Conservation (phyloP, 2,888 invertebrate genomes). For the Terebella lapidaria region DNA sequence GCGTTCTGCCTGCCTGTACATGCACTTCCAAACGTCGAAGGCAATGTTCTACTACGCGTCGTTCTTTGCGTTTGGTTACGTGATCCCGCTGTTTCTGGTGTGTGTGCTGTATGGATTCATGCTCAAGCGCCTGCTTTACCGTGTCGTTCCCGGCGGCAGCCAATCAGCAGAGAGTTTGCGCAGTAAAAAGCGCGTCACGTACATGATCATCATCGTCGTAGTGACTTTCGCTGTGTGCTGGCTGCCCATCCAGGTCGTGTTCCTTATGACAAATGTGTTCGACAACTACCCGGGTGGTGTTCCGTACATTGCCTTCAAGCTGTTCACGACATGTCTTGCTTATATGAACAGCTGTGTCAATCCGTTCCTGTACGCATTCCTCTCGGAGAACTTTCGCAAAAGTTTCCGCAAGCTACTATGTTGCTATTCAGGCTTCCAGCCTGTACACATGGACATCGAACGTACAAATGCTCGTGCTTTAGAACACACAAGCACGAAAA, state of each 20-base stretch:
- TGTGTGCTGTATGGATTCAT: constrained; percentile 83
- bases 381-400: constrained; percentile 89
- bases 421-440: constrained; percentile 2
- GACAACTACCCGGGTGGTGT: constrained; percentile 61
- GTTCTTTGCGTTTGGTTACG: constrained; percentile 80
- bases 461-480: not conserved
- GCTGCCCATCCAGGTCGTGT: constrained; percentile 81
- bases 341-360: constrained; percentile 94
- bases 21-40: constrained; percentile 9
- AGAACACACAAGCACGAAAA: not conserved
- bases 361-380: constrained; percentile 87
- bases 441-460: not conserved
- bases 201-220: constrained; percentile 86
- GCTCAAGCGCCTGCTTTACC: constrained; percentile 80
- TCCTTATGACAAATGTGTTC: constrained; percentile 67
- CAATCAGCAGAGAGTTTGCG: constrained; percentile 73
- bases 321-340: constrained; percentile 58
- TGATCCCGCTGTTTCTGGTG: constrained; percentile 79
- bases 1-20: constrained; percentile 37
- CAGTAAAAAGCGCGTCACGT: constrained; percentile 81
- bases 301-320: constrained; percentile 56
- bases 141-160: constrained; percentile 64
- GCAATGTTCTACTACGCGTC: constrained; percentile 30
- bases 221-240: constrained; percentile 89
- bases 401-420: constrained; percentile 64